These are phyloP conservation scores for Coracopsis vasa DNA, from an alignment of 2,113 vertebrate genomes.

Conservation along the genomic window DNA sequence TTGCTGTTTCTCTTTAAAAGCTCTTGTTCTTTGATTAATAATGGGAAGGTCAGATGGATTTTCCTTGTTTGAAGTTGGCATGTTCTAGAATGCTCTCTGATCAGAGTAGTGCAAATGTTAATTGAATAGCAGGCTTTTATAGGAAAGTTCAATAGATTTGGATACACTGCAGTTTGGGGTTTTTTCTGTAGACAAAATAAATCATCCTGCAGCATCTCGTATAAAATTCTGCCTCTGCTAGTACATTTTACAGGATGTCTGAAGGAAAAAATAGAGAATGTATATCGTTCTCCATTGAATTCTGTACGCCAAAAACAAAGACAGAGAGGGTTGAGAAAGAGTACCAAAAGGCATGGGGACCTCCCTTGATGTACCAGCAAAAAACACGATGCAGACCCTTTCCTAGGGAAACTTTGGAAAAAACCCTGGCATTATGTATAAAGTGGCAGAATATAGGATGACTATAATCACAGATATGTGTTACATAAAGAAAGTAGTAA, in stretches of 20 bases:
- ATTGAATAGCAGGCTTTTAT: neutral
- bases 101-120: neutral
- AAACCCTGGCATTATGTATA: neutral
- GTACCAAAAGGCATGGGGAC: neutral
- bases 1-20: neutral
- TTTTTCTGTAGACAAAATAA: neutral
- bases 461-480: neutral
- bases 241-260: neutral
- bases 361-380: neutral
- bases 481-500: neutral
- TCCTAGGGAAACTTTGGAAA: neutral
- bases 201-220: neutral
- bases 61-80: neutral
- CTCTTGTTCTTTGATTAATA: neutral
- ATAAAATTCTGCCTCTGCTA: neutral
- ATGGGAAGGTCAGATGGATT: neutral
- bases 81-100: neutral
- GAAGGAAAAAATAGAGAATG: neutral
- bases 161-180: rapidly evolving
- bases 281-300: neutral
- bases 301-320: neutral
- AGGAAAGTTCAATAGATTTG: neutral
- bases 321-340: neutral
- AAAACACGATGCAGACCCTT: neutral
- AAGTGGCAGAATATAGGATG: neutral